phyloP scores from a whole-genome alignment of 2,888 invertebrate species.

The Cylloceria caligata region DNA sequence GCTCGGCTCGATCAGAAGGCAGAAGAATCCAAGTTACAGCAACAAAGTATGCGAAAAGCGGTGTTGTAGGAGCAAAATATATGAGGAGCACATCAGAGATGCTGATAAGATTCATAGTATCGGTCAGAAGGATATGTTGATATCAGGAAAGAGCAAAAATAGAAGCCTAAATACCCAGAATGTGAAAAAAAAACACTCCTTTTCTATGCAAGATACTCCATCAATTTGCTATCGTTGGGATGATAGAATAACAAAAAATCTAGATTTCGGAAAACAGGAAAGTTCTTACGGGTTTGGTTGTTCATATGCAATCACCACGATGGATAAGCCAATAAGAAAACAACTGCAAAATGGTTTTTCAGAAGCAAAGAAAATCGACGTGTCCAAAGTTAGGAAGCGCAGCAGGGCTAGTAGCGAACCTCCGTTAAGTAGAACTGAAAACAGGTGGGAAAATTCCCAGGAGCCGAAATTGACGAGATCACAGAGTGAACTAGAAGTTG shows the following conservation, averaged over 20 bases:
- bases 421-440: slow-evolving; percentile 77
- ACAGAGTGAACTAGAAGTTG: slow-evolving; percentile 85
- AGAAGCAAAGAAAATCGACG: slow-evolving; percentile 59
- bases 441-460: slow-evolving; percentile 67
- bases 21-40: slow-evolving; percentile 71
- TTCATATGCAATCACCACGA: slow-evolving; percentile 75
- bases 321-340: slow-evolving; percentile 77
- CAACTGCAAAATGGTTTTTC: slow-evolving; percentile 31
- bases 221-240: slow-evolving; percentile 20
- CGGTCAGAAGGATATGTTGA: slow-evolving; percentile 72
- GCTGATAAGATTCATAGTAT: slow-evolving; percentile 80
- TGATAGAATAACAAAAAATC: slow-evolving; percentile 58
- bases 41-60: slow-evolving; percentile 42
- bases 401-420: slow-evolving; percentile 83
- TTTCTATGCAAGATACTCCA: not conserved
- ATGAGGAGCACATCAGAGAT: slow-evolving; percentile 78
- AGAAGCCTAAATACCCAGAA: not conserved
- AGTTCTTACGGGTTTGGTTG: slow-evolving; percentile 60
- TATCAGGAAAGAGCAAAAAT: slow-evolving; percentile 45
- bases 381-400: slow-evolving; percentile 74
- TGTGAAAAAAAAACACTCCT: slow-evolving; percentile 40
- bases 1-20: slow-evolving; percentile 57
- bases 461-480: slow-evolving; percentile 85
- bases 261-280: slow-evolving; percentile 57
- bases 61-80: slow-evolving; percentile 52